Conservation (phyloP, 2,888 invertebrate species). For the Sinodicranocentrus sp. region DNA sequence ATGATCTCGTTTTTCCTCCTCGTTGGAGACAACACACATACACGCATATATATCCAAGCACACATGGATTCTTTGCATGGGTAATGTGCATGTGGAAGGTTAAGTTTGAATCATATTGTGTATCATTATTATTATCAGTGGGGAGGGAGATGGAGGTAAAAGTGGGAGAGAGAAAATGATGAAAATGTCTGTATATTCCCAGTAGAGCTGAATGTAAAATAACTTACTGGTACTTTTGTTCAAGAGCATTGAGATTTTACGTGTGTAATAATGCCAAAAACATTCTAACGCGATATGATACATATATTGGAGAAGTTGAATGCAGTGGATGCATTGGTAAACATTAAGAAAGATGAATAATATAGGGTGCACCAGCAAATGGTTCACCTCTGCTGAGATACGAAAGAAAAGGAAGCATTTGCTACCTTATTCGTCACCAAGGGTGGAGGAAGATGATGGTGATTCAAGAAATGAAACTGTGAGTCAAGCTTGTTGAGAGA, state of each 20-base stretch:
- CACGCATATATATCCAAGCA: not conserved
- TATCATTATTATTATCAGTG: conserved; percentile 21
- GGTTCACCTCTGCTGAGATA: not conserved
- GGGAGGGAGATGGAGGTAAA: not conserved
- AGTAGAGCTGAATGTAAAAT: not conserved
- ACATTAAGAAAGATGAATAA: not conserved
- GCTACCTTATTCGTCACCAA: not conserved
- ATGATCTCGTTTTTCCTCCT: conserved; percentile 30
- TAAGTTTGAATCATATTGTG: conserved; percentile 1
- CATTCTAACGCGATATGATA: not conserved
- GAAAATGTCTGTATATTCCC: not conserved
- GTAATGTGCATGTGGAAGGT: conserved; percentile 15
- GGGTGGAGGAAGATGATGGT: not conserved
- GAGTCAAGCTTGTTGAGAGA: not conserved
- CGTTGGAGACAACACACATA: conserved; percentile 22
- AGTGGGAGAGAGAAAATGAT: conserved; percentile 1
- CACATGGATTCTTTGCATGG: not conserved
- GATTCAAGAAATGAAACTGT: conserved; percentile 9
- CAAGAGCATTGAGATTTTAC: not conserved
- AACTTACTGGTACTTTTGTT: not conserved
- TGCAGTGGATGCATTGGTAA: too few species aligned
- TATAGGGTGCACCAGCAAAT: not conserved
- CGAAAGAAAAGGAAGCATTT: not conserved
- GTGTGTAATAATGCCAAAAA: conserved; percentile 9
- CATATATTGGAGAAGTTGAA: not conserved